Evolutionary conservation across 2,797 vertebrate genomes (phyloP).

Genomic region (Eulemur mongoz): DNA sequence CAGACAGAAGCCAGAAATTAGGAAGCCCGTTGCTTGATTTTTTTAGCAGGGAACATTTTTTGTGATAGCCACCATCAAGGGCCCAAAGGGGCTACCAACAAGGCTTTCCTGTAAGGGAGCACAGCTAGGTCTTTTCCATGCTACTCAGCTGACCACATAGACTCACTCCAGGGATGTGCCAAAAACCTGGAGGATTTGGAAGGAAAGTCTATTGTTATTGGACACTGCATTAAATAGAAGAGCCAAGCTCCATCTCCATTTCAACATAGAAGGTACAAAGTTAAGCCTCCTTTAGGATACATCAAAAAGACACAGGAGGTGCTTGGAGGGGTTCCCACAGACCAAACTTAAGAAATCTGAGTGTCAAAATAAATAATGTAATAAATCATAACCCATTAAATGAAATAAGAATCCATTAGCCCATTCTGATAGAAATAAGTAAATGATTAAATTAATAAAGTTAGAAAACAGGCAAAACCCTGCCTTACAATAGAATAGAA

Average conservation of each 20-base stretch:
- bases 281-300: not conserved
- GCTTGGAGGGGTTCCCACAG: not conserved
- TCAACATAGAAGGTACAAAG: not conserved
- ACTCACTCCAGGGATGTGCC: not conserved
- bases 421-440: not conserved
- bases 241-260: not conserved
- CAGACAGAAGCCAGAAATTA: constrained; percentile 80
- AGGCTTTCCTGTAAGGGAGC: not conserved
- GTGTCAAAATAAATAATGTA: not conserved
- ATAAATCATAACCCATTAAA: not conserved
- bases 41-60: constrained; percentile 34
- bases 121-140: not conserved
- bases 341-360: not conserved
- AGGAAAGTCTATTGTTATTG: not conserved
- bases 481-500: constrained; percentile 3
- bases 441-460: not conserved
- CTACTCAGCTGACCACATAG: not conserved
- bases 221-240: not conserved
- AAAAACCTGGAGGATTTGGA: not conserved
- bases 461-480: not conserved
- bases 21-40: constrained; percentile 53
- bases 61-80: not conserved
- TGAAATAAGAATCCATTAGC: not conserved
- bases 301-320: not conserved
- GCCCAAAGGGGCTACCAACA: not conserved